Evolutionary conservation across 37 sponge, comb jelly and placozoan species (phyloP), one percentile per base, ranked within the genome.

Genomic region (Trichoplax adhaerens): DNA sequence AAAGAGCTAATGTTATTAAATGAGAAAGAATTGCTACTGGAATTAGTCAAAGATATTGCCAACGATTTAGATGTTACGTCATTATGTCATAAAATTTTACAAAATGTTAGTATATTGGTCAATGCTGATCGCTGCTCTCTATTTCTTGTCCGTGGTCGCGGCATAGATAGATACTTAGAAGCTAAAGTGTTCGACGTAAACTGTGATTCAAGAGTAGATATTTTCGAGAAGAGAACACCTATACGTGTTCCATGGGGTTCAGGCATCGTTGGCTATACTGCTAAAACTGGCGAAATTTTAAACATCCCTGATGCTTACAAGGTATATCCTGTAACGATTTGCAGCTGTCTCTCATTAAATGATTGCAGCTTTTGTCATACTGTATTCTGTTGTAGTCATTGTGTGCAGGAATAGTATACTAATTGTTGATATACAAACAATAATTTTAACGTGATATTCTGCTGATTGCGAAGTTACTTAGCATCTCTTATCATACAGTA

Each of bases 111-210:
- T 12, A 49, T 86, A 12, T 69, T 94, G 7, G 82, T 78, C 5
- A 85, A 83, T 69, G 90, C 85, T 1, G 95, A 94, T 63, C 68
- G 95, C 46, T 89, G 87, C 0, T 94, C 95, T 1, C 87, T 94
- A 53, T 94, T 94, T 62, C 76, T 94, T 1, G 82, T 84, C 46
- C 81, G 83, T 58, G 94, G 89, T 52, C 55, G 67, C 48, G 85
- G 78, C 3, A 81, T 77, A 6, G 77, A 77, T 55, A 74, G 66
- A 4, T 48, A 80, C 1, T 67, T 94, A 55, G 83, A 89, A 48
- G 84, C 90, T 10, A 80, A 91, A 56, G 75, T 94, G 64, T 94
- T 94, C 77, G 95, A 94, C 67, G 84, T 94, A 76, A 64, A 53
- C 75, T 65, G 65, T 66, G 63, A 58, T n/a, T 85, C 84, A 2